These are phyloP conservation scores for Heliconius ethilla DNA, from an alignment of 2,888 invertebrate genomes.

Conservation along the genomic window DNA sequence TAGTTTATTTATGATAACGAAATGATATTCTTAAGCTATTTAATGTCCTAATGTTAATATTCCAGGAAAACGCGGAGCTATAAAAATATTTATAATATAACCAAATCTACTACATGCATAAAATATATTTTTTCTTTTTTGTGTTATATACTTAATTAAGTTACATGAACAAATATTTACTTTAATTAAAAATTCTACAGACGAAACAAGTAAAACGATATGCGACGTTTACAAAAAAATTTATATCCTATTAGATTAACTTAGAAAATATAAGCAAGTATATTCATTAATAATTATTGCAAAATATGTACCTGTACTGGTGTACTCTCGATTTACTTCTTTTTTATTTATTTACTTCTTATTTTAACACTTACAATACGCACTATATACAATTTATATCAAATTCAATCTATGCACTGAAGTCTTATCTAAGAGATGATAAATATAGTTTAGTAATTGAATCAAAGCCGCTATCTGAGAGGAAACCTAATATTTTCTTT, in stretches of 20 bases:
- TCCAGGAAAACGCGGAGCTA: too few species aligned
- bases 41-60: neutral
- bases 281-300: neutral
- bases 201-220: neutral
- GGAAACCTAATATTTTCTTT: neutral
- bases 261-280: neutral
- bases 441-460: neutral
- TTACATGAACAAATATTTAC: neutral
- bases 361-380: neutral
- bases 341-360: neutral
- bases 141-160: too few species aligned
- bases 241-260: neutral
- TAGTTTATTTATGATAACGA: neutral
- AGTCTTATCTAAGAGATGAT: neutral
- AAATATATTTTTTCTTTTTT: too few species aligned
- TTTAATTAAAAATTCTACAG: slow-evolving; percentile 5
- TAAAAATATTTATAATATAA: too few species aligned
- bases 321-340: neutral
- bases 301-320: neutral
- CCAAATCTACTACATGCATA: too few species aligned
- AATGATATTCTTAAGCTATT: neutral
- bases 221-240: neutral
- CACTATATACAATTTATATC: neutral
- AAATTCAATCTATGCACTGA: neutral
- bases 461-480: too few species aligned